Evolutionary conservation across 2,113 vertebrate genomes (phyloP).

Genomic region (Gobio gobio): DNA sequence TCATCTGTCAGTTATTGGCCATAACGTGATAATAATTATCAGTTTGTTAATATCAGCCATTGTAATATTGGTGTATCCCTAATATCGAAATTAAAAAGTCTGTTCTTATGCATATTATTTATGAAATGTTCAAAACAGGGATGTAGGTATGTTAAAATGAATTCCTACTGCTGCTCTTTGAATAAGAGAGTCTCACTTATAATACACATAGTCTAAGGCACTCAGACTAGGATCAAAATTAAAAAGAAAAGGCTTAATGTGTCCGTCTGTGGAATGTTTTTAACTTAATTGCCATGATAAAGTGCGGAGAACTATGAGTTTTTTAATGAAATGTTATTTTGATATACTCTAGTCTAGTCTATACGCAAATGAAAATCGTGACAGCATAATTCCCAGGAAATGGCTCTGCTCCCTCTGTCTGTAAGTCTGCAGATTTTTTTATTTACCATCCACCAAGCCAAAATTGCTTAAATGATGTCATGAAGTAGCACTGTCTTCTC

Average conservation of each 20-base stretch:
- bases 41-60: neutral
- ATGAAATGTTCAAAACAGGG: neutral
- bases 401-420: neutral
- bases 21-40: neutral
- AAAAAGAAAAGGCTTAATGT: neutral
- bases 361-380: neutral
- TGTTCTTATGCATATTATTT: neutral
- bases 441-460: neutral
- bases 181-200: neutral
- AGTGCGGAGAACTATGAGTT: neutral
- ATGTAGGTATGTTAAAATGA: neutral
- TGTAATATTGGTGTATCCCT: neutral
- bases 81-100: neutral
- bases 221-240: neutral
- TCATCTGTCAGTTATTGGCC: neutral
- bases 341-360: neutral
- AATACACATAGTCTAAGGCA: neutral
- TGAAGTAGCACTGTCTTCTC: neutral
- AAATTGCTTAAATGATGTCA: neutral
- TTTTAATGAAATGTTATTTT: neutral
- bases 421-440: neutral
- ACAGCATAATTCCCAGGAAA: neutral
- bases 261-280: neutral
- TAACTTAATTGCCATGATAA: neutral
- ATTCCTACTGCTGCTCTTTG: neutral